A percentile compares a stretch with the other conserved stretches of the same genome.
Conservation (phyloP, 2,113 vertebrate species). For the Spea multiplicata region DNA sequence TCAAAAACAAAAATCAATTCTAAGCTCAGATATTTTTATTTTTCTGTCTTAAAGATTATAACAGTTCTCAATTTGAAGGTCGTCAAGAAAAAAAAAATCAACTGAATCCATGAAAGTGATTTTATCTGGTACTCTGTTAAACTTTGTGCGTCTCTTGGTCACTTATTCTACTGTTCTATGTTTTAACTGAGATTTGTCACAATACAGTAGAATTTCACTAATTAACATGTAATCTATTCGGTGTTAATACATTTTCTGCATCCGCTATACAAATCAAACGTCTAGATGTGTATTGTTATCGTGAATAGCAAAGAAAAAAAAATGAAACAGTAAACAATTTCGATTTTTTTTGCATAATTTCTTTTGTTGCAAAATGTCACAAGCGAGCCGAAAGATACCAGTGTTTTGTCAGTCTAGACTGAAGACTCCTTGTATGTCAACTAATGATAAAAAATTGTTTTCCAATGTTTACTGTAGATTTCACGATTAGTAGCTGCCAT, state of each 20-base stretch:
- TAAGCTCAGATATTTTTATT: not conserved
- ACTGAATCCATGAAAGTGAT: not conserved
- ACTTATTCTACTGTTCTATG: not conserved
- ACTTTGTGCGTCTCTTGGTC: no score
- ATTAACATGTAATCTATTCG: no score
- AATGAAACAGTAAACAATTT: not conserved
- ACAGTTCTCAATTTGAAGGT: not conserved
- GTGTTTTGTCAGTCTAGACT: not conserved
- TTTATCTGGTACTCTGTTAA: not conserved
- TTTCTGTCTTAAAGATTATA: not conserved
- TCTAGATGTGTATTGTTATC: conserved; percentile 16
- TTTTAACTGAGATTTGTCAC: not conserved
- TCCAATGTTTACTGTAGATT: conserved; percentile 24
- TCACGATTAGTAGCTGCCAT: conserved; percentile 24
- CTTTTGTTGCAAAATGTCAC: conserved; percentile 14
- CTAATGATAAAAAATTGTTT: conserved; percentile 17
- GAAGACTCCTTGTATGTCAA: not conserved
- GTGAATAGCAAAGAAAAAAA: conserved; percentile 17
- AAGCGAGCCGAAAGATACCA: not conserved
- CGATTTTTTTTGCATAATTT: not conserved
- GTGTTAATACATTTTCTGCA: not conserved
- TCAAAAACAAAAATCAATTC: not conserved
- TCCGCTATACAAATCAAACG: conserved; percentile 5
- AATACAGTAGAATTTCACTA: not conserved
- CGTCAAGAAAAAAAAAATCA: not conserved